Evolutionary conservation across 2,888 invertebrate species (phyloP).

Genomic region (Cerastis leucographa): DNA sequence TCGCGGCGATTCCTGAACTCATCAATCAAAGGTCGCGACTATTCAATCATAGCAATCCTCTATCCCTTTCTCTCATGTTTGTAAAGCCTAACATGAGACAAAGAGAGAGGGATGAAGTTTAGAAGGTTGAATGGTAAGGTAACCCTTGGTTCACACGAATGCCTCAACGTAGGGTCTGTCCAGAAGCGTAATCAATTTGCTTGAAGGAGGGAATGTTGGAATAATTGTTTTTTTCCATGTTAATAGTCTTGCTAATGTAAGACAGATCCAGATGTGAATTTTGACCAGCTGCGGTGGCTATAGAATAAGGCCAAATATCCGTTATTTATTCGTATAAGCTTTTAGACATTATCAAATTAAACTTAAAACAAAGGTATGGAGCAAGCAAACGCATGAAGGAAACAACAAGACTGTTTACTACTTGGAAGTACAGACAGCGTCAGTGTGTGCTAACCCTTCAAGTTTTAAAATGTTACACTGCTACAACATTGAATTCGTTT

Average conservation of each 20-base stretch:
- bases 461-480: no score
- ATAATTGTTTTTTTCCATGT: conserved; percentile 66
- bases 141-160: conserved; percentile 74
- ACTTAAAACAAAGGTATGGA: neutral
- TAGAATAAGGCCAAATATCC: neutral
- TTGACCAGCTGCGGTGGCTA: conserved; percentile 39
- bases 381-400: neutral
- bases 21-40: conserved; percentile 81
- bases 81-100: conserved; percentile 21
- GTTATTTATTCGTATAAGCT: no score
- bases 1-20: conserved; percentile 74
- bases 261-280: conserved; percentile 41
- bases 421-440: neutral
- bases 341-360: neutral
- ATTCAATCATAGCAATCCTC: conserved; percentile 59
- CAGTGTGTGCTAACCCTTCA: no score
- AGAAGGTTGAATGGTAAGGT: conserved; percentile 53
- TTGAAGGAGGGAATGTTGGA: conserved; percentile 62
- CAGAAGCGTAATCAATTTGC: conserved; percentile 80
- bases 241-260: conserved; percentile 57
- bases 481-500: no score
- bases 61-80: conserved; percentile 50
- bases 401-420: no score
- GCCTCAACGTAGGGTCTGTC: conserved; percentile 74
- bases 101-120: conserved; percentile 53